A percentile compares a stretch with the other conserved stretches of the same genome.
Evolutionary conservation across 2,888 invertebrate species (phyloP).

Genomic region (Thera britannica): DNA sequence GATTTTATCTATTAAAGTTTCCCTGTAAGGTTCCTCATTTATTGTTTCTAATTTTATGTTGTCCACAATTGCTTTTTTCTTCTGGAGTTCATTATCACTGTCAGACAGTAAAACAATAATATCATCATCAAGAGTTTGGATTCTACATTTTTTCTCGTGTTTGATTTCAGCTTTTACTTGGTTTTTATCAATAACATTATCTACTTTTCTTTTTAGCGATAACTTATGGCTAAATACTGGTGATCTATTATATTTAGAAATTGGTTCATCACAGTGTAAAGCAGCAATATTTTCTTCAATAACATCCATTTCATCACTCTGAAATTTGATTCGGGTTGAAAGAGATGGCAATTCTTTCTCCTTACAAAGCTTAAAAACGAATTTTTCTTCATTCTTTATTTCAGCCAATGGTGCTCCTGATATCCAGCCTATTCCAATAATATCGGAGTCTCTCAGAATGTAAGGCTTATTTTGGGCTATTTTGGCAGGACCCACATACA

Average conservation of each 20-base stretch:
- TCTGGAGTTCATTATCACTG: conserved; percentile 57
- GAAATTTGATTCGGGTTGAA: conserved; percentile 56
- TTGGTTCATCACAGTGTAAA: conserved; percentile 39
- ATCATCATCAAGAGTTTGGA: conserved; percentile 43
- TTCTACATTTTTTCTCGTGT: conserved; percentile 34
- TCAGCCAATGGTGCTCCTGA: conserved; percentile 54
- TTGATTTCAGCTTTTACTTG: conserved; percentile 46
- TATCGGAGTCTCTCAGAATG: conserved; percentile 69
- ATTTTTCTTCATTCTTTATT: conserved; percentile 67
- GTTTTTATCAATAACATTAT: conserved; percentile 29
- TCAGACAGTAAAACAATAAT: conserved; percentile 61
- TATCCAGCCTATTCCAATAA: conserved; percentile 84
- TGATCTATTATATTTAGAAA: conserved; percentile 30
- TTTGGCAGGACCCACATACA: conserved; percentile 77
- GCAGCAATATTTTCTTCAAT: conserved; percentile 54
- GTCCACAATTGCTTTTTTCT: conserved; percentile 41
- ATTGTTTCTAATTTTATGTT: conserved; percentile 57
- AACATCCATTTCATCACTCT: conserved; percentile 60
- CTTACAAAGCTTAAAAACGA: conserved; percentile 66
- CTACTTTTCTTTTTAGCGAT: conserved; percentile 61
- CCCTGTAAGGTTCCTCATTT: conserved; percentile 44
- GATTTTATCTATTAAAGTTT: conserved; percentile 46
- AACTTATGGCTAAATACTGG: conserved; percentile 47
- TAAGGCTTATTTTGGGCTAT: conserved; percentile 66
- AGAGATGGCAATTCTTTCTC: conserved; percentile 44